These are phyloP conservation scores for Trilocha varians DNA, from an alignment of 2,888 invertebrate species.

Conservation along the genomic window DNA sequence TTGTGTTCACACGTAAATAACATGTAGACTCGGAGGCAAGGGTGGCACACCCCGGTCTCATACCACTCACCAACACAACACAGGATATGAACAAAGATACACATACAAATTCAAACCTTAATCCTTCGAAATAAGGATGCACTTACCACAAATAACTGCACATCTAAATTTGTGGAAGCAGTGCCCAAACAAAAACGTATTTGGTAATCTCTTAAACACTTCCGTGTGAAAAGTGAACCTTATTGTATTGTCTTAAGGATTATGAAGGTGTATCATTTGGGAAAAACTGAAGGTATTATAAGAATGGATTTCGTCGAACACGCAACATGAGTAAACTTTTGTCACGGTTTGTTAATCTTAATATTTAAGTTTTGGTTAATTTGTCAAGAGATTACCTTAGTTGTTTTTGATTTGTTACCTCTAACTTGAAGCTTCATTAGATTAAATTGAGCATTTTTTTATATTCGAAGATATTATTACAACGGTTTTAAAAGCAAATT, in stretches of 20 bases:
- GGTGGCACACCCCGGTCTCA: constrained; percentile 33
- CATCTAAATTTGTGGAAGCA: constrained; percentile 21
- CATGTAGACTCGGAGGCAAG: constrained; percentile 61
- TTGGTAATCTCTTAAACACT: constrained; percentile 34
- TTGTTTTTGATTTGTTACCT: neutral
- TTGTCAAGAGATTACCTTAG: constrained; percentile 5
- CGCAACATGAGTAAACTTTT: constrained; percentile 64
- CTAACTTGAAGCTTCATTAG: too few relatives aligned
- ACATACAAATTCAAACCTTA: constrained; percentile 23
- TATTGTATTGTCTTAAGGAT: constrained; percentile 29
- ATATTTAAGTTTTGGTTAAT: constrained; percentile 39
- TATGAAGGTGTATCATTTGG: constrained; percentile 15
- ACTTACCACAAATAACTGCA: neutral
- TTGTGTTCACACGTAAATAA: constrained; percentile 73
- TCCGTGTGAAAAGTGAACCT: constrained; percentile 30
- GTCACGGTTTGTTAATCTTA: constrained; percentile 63
- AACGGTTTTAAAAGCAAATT: too few relatives aligned
- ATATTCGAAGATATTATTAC: too few relatives aligned
- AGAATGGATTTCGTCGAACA: constrained; percentile 59
- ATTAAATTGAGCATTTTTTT: too few relatives aligned
- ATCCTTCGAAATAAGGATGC: constrained; percentile 17
- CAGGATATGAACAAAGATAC: constrained; percentile 5
- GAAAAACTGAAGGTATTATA: constrained; percentile 26
- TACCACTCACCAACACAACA: constrained; percentile 2
- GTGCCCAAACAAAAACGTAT: constrained; percentile 42